phyloP scores from a whole-genome alignment of 2,888 invertebrate genomes.

The Adineta ricciae region DNA sequence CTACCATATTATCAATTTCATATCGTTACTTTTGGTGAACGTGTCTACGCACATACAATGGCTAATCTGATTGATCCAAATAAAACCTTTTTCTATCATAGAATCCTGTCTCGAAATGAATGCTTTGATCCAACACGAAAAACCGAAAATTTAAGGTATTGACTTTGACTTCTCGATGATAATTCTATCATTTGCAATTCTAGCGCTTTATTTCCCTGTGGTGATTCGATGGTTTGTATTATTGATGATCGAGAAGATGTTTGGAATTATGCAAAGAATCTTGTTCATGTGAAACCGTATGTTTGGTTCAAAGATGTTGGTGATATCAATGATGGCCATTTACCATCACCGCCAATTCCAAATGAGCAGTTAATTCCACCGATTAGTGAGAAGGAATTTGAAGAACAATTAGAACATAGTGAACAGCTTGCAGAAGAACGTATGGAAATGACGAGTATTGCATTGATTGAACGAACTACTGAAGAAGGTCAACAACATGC shows the following conservation, averaged over 20 bases:
- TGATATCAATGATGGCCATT: constrained; percentile 30
- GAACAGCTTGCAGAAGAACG: constrained; percentile 38
- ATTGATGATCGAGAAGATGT: constrained; percentile 98
- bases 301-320: constrained; percentile 43
- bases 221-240: constrained; percentile 94
- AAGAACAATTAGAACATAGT: constrained; percentile 54
- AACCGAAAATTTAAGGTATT: constrained; percentile 84
- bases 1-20: constrained; percentile 75
- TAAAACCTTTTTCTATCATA: constrained; percentile 53
- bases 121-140: constrained; percentile 90
- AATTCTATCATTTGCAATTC: neutral
- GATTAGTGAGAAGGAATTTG: constrained; percentile 93
- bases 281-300: constrained; percentile 74
- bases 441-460: constrained; percentile 38
- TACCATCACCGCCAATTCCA: neutral
- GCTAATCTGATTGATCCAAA: constrained; percentile 79
- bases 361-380: constrained; percentile 65
- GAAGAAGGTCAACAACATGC: constrained; percentile 29
- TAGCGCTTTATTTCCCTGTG: constrained; percentile 91
- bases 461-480: neutral
- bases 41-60: constrained; percentile 90
- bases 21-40: constrained; percentile 79
- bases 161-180: neutral
- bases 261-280: constrained; percentile 87
- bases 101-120: constrained; percentile 75